These are phyloP conservation scores for Volucella inflata DNA, from an alignment of 2,888 invertebrate genomes.

Conservation along the genomic window DNA sequence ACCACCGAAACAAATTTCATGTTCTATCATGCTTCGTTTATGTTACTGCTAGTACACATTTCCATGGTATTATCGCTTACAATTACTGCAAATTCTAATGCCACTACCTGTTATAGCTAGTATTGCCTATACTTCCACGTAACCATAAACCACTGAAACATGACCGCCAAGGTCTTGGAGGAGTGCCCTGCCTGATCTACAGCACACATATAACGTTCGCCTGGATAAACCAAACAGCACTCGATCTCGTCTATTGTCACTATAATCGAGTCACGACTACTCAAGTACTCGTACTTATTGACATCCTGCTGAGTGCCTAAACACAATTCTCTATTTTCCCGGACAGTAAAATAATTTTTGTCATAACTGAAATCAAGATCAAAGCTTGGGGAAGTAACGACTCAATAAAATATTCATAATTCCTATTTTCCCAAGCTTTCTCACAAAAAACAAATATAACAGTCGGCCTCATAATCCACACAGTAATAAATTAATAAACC, in stretches of 20 bases:
- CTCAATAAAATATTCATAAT: conserved; percentile 70
- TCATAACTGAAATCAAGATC: conserved; percentile 59
- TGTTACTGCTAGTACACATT: conserved; percentile 49
- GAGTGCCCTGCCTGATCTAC: conserved; percentile 4
- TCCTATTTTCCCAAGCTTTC: conserved; percentile 34
- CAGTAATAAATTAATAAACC: no score
- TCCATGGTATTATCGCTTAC: not conserved
- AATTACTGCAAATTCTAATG: not conserved
- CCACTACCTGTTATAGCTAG: no score
- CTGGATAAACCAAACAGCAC: conserved; percentile 6
- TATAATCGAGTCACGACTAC: conserved; percentile 66
- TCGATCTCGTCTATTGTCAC: conserved; percentile 69
- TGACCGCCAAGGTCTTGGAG: conserved; percentile 58
- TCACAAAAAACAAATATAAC: no score
- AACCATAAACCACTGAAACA: conserved; percentile 59
- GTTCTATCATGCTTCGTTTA: conserved; percentile 66
- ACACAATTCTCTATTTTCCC: conserved; percentile 39
- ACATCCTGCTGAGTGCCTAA: conserved; percentile 51
- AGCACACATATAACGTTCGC: no score
- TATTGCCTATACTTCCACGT: no score
- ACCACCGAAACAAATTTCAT: conserved; percentile 68
- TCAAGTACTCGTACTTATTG: conserved; percentile 24
- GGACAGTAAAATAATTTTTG: not conserved
- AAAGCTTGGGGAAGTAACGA: conserved; percentile 57
- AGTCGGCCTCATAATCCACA: no score